Evolutionary conservation across 2,113 vertebrate species (phyloP).

Genomic region (Dicerorhinus sumatrensis): DNA sequence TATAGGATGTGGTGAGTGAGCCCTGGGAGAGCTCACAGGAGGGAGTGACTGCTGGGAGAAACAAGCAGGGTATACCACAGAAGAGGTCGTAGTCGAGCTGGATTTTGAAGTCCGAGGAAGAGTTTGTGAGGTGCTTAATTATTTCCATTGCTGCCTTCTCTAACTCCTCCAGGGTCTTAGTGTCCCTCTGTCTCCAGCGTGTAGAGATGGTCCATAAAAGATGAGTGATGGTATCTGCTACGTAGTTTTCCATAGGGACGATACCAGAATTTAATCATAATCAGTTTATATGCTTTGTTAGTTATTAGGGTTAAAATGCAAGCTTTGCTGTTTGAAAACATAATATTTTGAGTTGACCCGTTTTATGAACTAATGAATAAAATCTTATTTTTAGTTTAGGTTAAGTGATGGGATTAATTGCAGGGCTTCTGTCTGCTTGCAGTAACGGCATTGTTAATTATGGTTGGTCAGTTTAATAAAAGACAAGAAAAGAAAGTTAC

Average conservation of each 20-base stretch:
- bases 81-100: not conserved
- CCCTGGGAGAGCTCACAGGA: not conserved
- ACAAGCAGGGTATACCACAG: not conserved
- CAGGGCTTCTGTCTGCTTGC: not conserved
- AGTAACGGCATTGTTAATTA: constrained; percentile 19
- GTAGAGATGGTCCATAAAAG: not conserved
- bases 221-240: not conserved
- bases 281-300: constrained; percentile 13
- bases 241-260: not conserved
- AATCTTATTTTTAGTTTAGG: constrained; percentile 34
- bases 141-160: not conserved
- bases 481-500: not conserved
- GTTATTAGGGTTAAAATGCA: not conserved
- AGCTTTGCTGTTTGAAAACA: constrained; percentile 19
- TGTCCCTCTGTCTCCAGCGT: not conserved
- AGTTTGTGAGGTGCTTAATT: constrained; percentile 2
- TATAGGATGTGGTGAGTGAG: not conserved
- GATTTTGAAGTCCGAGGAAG: constrained; percentile 19
- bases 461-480: not conserved
- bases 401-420: not conserved
- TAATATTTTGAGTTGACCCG: not conserved
- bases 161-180: not conserved
- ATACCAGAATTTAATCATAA: not conserved
- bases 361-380: constrained; percentile 44
- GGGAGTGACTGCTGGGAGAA: not conserved